Evolutionary conservation across 2,888 invertebrate species (phyloP).

Genomic region (Cactoblastis cactorum): DNA sequence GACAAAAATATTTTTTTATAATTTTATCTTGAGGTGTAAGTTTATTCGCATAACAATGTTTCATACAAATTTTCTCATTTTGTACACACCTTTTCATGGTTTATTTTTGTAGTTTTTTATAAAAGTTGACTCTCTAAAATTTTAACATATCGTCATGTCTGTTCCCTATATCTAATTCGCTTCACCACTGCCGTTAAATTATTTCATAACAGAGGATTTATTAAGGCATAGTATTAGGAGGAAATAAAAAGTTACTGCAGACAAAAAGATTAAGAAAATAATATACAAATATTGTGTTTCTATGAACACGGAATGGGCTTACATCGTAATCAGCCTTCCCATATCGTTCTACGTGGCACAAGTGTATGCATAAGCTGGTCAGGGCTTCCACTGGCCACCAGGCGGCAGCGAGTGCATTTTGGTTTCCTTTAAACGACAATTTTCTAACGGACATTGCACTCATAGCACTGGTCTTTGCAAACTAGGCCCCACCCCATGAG

Average conservation of each 20-base stretch:
- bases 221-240: conserved; percentile 71
- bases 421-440: conserved; percentile 25
- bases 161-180: conserved; percentile 77
- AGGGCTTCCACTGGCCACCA: conserved; percentile 25
- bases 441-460: conserved; percentile 66
- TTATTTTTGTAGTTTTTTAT: conserved; percentile 75
- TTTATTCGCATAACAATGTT: conserved; percentile 80
- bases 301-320: conserved; percentile 69
- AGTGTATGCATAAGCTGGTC: conserved; percentile 32
- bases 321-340: conserved; percentile 58
- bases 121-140: conserved; percentile 79
- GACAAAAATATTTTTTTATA: conserved; percentile 58
- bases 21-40: conserved; percentile 79
- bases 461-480: conserved; percentile 69
- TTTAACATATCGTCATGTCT: conserved; percentile 77
- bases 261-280: conserved; percentile 57
- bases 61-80: conserved; percentile 79
- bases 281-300: conserved; percentile 64
- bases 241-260: conserved; percentile 61
- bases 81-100: conserved; percentile 77
- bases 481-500: conserved; percentile 54
- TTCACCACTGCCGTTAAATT: conserved; percentile 70
- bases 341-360: conserved; percentile 53
- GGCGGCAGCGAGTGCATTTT: conserved; percentile 17
- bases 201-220: conserved; percentile 63